phyloP scores from a whole-genome alignment of 1,140 invertebrate genomes.

The Ips typographus region DNA sequence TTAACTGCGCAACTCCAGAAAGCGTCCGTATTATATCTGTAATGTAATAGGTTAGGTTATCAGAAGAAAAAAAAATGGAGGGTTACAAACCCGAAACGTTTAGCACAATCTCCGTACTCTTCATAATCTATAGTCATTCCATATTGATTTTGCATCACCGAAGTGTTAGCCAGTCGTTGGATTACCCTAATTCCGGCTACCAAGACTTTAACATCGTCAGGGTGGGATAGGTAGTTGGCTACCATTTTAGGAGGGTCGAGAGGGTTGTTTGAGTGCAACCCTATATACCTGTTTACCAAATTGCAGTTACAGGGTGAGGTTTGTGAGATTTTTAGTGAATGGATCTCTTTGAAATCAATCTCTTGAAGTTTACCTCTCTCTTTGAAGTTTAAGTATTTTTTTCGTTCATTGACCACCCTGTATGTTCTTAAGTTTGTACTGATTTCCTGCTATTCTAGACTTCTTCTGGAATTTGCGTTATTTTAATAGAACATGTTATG shows the following conservation, averaged over 20 bases:
- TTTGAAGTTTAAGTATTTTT: too few relatives aligned
- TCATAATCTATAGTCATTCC: conserved; percentile 59
- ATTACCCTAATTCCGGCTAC: conserved; percentile 65
- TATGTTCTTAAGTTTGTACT: too few relatives aligned
- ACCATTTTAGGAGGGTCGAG: conserved; percentile 77
- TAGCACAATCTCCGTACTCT: conserved; percentile 46
- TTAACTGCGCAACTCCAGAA: conserved; percentile 81
- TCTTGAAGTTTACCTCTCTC: too few relatives aligned
- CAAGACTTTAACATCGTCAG: conserved; percentile 71
- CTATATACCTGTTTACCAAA: conserved; percentile 18
- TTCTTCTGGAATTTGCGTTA: too few relatives aligned
- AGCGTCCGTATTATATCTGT: conserved; percentile 71
- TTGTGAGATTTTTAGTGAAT: too few relatives aligned
- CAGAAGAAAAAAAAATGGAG: neutral
- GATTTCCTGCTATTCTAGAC: too few relatives aligned
- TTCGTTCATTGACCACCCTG: too few relatives aligned
- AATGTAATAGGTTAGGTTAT: neutral
- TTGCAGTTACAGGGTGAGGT: too few relatives aligned
- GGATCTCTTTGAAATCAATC: too few relatives aligned
- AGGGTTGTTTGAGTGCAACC: conserved; percentile 73
- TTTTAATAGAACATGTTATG: too few relatives aligned
- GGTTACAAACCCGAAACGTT: conserved; percentile 51
- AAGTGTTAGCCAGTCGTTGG: conserved; percentile 68
- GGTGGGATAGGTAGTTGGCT: conserved; percentile 78
- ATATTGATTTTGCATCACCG: conserved; percentile 71